Conservation (phyloP, 2,888 invertebrate genomes). For the Andricus quercusramuli region DNA sequence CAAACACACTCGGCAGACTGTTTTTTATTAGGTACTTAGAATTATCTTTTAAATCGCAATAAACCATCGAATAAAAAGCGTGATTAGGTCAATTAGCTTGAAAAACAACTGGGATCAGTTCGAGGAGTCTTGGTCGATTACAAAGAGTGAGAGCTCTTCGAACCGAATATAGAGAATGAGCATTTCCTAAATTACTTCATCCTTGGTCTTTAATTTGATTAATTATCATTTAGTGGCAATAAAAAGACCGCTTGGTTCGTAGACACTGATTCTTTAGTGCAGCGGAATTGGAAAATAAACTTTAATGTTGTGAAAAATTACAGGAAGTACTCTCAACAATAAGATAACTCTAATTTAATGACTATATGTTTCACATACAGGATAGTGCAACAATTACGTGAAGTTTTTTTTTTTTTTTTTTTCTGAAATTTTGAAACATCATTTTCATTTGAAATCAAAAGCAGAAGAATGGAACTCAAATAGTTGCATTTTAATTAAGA, state of each 20-base stretch:
- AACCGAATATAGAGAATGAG: not conserved
- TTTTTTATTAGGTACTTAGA: not conserved
- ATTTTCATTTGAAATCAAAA: no score
- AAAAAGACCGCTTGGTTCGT: not conserved
- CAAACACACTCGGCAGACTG: not conserved
- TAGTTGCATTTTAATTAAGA: no score
- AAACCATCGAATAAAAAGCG: slow-evolving; percentile 15
- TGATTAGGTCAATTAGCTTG: slow-evolving; percentile 5
- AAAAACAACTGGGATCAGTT: slow-evolving; percentile 4
- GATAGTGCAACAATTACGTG: no score
- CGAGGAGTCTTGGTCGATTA: not conserved
- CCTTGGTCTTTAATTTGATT: slow-evolving; percentile 6
- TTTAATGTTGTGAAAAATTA: not conserved
- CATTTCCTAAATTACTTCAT: slow-evolving; percentile 14
- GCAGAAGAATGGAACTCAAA: no score
- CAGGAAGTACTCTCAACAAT: not conserved
- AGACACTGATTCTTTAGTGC: slow-evolving; percentile 7
- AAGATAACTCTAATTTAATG: no score
- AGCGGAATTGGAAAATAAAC: not conserved
- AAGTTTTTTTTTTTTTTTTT: no score
- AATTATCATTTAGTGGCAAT: slow-evolving; percentile 9
- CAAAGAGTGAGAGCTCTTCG: not conserved
- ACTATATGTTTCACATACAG: no score
- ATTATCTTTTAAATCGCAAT: not conserved
- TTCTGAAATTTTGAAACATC: no score